Evolutionary conservation across 2,888 invertebrate species (phyloP).

Genomic region (Ectemnius lituratus): DNA sequence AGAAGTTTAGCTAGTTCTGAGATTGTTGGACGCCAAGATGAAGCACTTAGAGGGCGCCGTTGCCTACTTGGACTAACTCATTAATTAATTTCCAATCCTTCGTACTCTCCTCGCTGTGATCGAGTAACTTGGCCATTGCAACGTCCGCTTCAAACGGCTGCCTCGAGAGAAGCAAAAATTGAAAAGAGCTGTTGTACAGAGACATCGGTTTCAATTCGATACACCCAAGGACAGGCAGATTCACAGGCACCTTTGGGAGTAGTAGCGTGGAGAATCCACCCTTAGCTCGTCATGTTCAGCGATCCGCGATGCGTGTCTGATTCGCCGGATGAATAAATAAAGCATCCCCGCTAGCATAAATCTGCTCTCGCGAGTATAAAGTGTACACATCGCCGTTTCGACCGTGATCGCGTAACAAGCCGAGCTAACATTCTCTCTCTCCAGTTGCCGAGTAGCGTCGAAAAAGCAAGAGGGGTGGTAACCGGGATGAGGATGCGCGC

Average conservation of each 20-base stretch:
- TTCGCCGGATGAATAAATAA: slow-evolving; percentile 69
- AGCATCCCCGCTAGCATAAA: slow-evolving; percentile 52
- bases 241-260: slow-evolving; percentile 41
- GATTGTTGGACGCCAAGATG: slow-evolving; percentile 29
- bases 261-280: slow-evolving; percentile 59
- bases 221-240: slow-evolving; percentile 15
- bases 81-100: slow-evolving; percentile 16
- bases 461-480: too few species aligned
- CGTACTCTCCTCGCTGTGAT: background rate
- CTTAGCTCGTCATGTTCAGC: slow-evolving; percentile 51
- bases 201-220: background rate
- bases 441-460: too few species aligned
- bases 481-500: slow-evolving; percentile 4
- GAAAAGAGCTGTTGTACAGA: background rate
- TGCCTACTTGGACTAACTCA: background rate
- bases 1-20: slow-evolving; percentile 26
- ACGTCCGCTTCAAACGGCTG: too few species aligned
- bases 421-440: background rate
- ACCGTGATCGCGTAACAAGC: background rate
- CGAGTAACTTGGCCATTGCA: background rate
- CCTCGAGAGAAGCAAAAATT: too few species aligned
- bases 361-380: slow-evolving; percentile 23
- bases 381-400: slow-evolving; percentile 9
- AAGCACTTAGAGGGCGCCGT: slow-evolving; percentile 10
- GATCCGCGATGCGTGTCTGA: slow-evolving; percentile 67